Evolutionary conservation across 1,140 invertebrate genomes (phyloP), one percentile per base, ranked within the genome.

Genomic region (Ruditapes philippinarum): DNA sequence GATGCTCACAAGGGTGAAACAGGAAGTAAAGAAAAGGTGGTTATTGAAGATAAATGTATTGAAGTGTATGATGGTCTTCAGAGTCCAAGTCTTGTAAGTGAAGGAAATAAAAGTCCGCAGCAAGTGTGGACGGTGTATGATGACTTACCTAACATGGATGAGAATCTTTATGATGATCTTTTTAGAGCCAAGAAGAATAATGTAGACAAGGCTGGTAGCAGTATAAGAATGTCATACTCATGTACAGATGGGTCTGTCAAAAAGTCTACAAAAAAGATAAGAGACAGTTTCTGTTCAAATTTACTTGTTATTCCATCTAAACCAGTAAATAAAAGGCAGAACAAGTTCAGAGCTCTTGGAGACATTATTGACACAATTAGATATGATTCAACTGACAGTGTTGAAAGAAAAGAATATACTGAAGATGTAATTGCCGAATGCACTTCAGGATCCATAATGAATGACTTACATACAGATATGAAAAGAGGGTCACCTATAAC

Each of bases 111-210:
- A 33, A 28, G 2, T 28, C 2, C 22, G 11, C 49, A 45, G 14
- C 74, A 78, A 31, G 74, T 78, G 7, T 78, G 74, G 74, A 49
- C 25, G 19, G 74, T 78, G 11, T n/a, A 78, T 78, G 36, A 49
- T 49, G 74, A 51, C 51, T 17, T 78, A 12, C 74, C 74, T 31
- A 28, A 25, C 45, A 78, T 78, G 40, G 42, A 45, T 25, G 28
- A 17, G 51, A 45, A 45, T 31, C 11, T 78, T 7, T 78, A 31
- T 49, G 28, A 45, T 28, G 42, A 49, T 9, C 42, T 78, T 11
- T 51, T 78, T 19, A 49, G 4, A 78, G 22, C 3, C 28, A 54
- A 33, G 36, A 78, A 49, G 14, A 54, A 42, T 14, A 78, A 78
- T 11, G 9, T 14, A 22, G 22, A 54, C 4, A 22, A 11, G 4